Conservation (phyloP, 2,888 invertebrate genomes). For the Epistrophe eligans region DNA sequence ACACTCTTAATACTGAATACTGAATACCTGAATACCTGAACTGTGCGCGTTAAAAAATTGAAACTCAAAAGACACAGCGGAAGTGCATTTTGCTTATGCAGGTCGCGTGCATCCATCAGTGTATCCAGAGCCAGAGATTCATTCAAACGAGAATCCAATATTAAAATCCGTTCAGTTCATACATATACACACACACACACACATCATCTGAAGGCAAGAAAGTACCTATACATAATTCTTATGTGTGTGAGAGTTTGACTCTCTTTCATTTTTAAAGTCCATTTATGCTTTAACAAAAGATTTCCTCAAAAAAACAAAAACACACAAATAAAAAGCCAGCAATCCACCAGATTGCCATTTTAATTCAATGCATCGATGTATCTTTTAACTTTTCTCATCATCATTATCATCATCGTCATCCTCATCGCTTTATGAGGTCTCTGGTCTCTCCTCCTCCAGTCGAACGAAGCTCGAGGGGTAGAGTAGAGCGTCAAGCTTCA, state of each 20-base stretch:
- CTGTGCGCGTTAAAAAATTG: constrained; percentile 35
- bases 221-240: not conserved
- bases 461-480: not conserved
- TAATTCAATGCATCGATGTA: constrained; percentile 76
- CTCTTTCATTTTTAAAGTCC: constrained; percentile 30
- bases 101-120: constrained; percentile 72
- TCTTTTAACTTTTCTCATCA: constrained; percentile 67
- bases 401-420: constrained; percentile 42
- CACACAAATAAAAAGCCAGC: constrained; percentile 47
- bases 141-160: constrained; percentile 71
- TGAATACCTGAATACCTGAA: constrained; percentile 9
- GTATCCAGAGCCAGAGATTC: constrained; percentile 49
- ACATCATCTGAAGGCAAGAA: not conserved
- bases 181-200: constrained; percentile 2
- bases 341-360: constrained; percentile 71
- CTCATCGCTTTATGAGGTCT: constrained; percentile 34
- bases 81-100: constrained; percentile 75
- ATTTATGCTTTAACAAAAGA: constrained; percentile 72
- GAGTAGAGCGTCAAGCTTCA: constrained; percentile 3
- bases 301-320: constrained; percentile 66
- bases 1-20: constrained; percentile 6
- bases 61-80: constrained; percentile 71
- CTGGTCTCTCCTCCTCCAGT: not conserved
- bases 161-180: constrained; percentile 50
- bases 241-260: constrained; percentile 20